Percentiles rank a stretch among this genome's conserved stretches.
These are phyloP conservation scores for Pararge aegeria DNA, from an alignment of 1,140 invertebrate species.

Conservation along the genomic window DNA sequence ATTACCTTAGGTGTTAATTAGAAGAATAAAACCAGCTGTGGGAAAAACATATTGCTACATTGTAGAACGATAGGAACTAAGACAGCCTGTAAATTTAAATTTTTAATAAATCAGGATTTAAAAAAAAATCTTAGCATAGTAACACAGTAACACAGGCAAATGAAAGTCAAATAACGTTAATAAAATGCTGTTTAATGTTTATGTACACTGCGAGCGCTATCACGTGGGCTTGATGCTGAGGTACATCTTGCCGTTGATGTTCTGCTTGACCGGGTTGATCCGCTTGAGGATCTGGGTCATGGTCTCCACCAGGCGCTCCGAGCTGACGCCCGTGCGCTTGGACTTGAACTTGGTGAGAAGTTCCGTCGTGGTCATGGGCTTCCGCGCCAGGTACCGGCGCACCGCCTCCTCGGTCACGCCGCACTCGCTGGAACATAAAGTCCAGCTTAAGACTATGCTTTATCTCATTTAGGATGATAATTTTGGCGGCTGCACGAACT, in stretches of 20 bases:
- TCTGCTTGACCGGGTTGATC: conserved; percentile 96
- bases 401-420: conserved; percentile 97
- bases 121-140: too few species aligned
- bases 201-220: too few species aligned
- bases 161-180: neutral
- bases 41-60: too few species aligned
- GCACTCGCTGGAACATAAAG: conserved; percentile 83
- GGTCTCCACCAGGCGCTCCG: conserved; percentile 93
- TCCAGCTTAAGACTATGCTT: neutral
- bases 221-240: conserved; percentile 87
- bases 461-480: too few species aligned
- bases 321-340: conserved; percentile 94
- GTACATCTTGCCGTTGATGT: conserved; percentile 97
- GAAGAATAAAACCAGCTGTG: too few species aligned
- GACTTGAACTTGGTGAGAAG: conserved; percentile 96
- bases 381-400: conserved; percentile 93
- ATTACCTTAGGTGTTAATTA: too few species aligned
- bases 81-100: too few species aligned
- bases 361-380: conserved; percentile 98
- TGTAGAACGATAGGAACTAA: too few species aligned
- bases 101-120: too few species aligned
- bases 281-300: conserved; percentile 97
- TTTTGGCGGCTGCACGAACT: too few species aligned
- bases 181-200: neutral
- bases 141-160: too few species aligned